Conservation (phyloP, 2,888 invertebrate genomes). For the Amphipoea lucens region DNA sequence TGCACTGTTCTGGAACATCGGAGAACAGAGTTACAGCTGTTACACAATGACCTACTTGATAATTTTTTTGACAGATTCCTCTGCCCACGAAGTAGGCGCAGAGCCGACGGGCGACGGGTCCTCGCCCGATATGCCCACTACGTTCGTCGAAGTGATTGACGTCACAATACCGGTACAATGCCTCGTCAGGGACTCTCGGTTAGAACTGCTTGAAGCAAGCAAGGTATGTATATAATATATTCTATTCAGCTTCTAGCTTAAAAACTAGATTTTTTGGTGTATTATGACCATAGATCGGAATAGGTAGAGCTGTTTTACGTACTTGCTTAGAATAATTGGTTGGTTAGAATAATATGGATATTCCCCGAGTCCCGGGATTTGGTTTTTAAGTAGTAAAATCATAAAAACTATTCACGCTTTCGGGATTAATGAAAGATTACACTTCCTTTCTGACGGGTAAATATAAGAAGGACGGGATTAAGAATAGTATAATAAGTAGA, state of each 20-base stretch:
- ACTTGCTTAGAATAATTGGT: too few relatives aligned
- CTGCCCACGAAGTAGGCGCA: conserved; percentile 76
- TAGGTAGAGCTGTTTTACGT: too few relatives aligned
- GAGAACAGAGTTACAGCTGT: not conserved
- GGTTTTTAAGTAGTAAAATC: too few relatives aligned
- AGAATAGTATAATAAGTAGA: too few relatives aligned
- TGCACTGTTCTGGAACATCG: not conserved
- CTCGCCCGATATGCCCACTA: conserved; percentile 72
- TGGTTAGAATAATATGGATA: too few relatives aligned
- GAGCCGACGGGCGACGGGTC: conserved; percentile 79
- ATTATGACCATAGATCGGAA: not conserved
- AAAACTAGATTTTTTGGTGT: not conserved
- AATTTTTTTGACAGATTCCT: conserved; percentile 69
- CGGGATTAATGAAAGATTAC: too few relatives aligned
- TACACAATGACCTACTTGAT: conserved; percentile 1
- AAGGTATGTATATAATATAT: conserved; percentile 91
- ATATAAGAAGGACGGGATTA: too few relatives aligned
- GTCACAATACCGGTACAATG: conserved; percentile 99
- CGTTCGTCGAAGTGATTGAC: conserved; percentile 92
- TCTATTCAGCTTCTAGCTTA: conserved; percentile 3
- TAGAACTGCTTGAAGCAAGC: conserved; percentile 95
- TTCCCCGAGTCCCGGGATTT: too few relatives aligned
- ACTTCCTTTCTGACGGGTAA: too few relatives aligned
- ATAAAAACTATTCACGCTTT: too few relatives aligned
- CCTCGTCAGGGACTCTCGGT: conserved; percentile 96